These are phyloP conservation scores for Chirona hameri DNA, from an alignment of 2,888 invertebrate species.

Conservation along the genomic window DNA sequence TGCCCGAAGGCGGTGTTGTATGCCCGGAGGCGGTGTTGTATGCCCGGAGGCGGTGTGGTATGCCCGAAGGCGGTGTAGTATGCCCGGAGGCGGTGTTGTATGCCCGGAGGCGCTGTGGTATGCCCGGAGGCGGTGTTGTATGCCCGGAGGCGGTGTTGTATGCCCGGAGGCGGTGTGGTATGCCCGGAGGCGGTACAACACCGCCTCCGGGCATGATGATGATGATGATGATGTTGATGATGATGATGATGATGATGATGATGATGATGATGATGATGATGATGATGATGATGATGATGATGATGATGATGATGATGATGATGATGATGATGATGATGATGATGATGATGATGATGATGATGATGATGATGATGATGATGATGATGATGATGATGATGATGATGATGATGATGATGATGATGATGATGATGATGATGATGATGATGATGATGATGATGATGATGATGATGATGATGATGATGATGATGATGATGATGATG, in stretches of 20 bases:
- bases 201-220: not conserved
- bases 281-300: constrained; percentile 22
- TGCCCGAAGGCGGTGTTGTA: too few species aligned
- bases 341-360: constrained; percentile 22
- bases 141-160: too few species aligned
- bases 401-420: constrained; percentile 22
- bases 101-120: too few species aligned
- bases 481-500: not conserved
- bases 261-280: constrained; percentile 22
- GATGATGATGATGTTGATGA: constrained; percentile 22
- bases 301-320: constrained; percentile 22
- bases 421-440: constrained; percentile 22
- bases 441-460: constrained; percentile 22
- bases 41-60: too few species aligned
- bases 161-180: too few species aligned
- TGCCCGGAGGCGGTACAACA: too few species aligned
- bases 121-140: too few species aligned
- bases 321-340: constrained; percentile 22
- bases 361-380: constrained; percentile 22
- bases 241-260: constrained; percentile 22
- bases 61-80: too few species aligned
- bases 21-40: too few species aligned
- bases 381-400: constrained; percentile 22
- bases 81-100: too few species aligned
- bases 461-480: constrained; percentile 9